Conservation (phyloP, 2,113 vertebrate genomes). For the Centropristis striata region DNA sequence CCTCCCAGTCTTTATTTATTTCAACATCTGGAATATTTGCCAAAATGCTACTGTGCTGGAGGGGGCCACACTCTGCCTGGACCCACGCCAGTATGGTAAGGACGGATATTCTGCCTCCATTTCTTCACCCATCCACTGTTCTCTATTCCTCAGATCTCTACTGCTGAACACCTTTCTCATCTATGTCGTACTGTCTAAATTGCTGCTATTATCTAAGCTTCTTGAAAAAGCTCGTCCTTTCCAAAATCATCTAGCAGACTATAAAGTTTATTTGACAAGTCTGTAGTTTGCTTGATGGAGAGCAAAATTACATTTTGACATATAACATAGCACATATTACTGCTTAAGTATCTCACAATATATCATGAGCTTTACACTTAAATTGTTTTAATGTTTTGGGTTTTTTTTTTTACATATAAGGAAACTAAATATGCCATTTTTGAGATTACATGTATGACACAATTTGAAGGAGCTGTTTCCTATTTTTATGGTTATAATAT, state of each 20-base stretch:
- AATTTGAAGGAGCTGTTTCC: neutral
- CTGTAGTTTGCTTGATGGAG: neutral
- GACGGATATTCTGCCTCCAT: neutral
- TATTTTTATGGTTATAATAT: neutral
- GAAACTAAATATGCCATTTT: neutral
- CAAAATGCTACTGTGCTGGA: constrained; percentile 93
- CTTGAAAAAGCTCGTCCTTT: neutral
- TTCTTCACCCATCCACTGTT: no score
- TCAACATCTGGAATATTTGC: constrained; percentile 99
- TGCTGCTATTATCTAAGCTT: neutral
- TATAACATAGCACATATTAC: neutral
- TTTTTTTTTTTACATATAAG: no score
- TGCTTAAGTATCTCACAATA: neutral
- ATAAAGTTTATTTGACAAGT: neutral
- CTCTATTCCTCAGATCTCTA: no score
- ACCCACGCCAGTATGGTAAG: constrained; percentile 96
- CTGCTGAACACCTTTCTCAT: neutral
- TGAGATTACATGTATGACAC: neutral
- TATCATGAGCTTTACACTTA: neutral
- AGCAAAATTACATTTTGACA: neutral
- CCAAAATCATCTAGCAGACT: neutral
- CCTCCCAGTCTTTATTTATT: constrained; percentile 98
- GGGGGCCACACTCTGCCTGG: constrained; percentile 92
- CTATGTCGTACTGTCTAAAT: neutral
- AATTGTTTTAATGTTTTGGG: neutral